These are phyloP conservation scores for Drosophila leontia DNA, from an alignment of 1,140 invertebrate species.

Conservation along the genomic window DNA sequence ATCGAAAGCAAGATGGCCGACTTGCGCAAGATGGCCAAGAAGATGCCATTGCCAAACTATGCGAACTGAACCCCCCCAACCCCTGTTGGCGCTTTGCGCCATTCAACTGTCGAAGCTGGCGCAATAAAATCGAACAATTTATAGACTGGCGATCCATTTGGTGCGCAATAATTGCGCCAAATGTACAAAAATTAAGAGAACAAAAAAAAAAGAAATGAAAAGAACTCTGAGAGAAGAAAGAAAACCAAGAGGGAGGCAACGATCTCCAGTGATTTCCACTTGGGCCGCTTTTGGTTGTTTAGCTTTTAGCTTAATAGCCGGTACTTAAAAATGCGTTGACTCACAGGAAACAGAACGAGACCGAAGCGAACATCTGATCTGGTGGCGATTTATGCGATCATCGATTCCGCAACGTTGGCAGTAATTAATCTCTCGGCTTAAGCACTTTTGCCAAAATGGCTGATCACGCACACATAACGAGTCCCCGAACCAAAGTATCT, in stretches of 20 bases:
- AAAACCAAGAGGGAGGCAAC: conserved; percentile 6
- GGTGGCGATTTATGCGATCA: conserved; percentile 5
- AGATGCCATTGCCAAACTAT: conserved; percentile 77
- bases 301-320: conserved; percentile 79
- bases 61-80: conserved; percentile 46
- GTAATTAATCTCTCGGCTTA: conserved; percentile 56
- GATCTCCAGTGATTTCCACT: conserved; percentile 58
- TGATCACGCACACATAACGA: conserved; percentile 22
- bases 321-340: conserved; percentile 78
- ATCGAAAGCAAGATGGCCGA: conserved; percentile 64
- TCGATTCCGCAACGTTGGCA: conserved; percentile 57
- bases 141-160: conserved; percentile 81
- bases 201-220: conserved; percentile 8
- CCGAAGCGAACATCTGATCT: conserved; percentile 17
- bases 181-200: conserved; percentile 74
- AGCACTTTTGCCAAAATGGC: conserved; percentile 49
- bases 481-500: conserved; percentile 4
- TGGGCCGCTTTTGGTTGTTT: conserved; percentile 57
- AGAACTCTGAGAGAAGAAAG: not conserved
- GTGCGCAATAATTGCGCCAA: conserved; percentile 83
- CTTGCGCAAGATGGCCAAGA: conserved; percentile 78
- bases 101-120: conserved; percentile 81
- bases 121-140: conserved; percentile 84
- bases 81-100: conserved; percentile 48
- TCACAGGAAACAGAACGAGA: conserved; percentile 42